A percentile compares a stretch with the other conserved stretches of the same genome.
Evolutionary conservation across 1,140 invertebrate genomes (phyloP).

Genomic region (Solenopsis fugax): DNA sequence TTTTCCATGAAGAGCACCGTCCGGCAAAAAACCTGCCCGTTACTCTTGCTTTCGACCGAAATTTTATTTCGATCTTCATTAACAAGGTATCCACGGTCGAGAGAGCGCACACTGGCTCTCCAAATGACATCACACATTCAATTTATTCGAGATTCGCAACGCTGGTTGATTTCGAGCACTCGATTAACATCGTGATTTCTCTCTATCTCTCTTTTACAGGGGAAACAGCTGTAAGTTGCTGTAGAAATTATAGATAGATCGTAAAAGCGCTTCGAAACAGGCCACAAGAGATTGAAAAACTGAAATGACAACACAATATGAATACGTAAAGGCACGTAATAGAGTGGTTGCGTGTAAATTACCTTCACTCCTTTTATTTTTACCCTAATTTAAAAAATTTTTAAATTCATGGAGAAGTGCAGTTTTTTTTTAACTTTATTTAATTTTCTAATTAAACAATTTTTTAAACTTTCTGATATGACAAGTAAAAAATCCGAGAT

Average conservation of each 20-base stretch:
- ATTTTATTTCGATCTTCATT: slow-evolving; percentile 26
- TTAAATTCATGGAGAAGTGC: not conserved
- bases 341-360: too few species aligned
- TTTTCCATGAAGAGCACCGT: slow-evolving; percentile 18
- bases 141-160: slow-evolving; percentile 6
- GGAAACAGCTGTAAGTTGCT: not conserved
- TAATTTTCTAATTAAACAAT: not conserved
- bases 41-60: slow-evolving; percentile 24
- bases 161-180: not conserved
- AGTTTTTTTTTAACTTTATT: not conserved
- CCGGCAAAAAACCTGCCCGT: not conserved
- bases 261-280: not conserved
- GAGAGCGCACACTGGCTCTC: not conserved
- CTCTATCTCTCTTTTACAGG: not conserved
- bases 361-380: too few species aligned
- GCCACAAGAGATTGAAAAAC: not conserved
- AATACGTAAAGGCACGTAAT: too few species aligned
- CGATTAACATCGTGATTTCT: not conserved
- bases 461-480: not conserved
- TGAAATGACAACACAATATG: too few species aligned
- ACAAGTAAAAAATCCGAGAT: not conserved
- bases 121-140: not conserved
- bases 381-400: too few species aligned
- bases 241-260: not conserved
- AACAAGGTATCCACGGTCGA: not conserved